Percentiles rank a stretch among this genome's conserved stretches.
Evolutionary conservation across 2,888 invertebrate species (phyloP).

Genomic region (Luffia ferchaultella): DNA sequence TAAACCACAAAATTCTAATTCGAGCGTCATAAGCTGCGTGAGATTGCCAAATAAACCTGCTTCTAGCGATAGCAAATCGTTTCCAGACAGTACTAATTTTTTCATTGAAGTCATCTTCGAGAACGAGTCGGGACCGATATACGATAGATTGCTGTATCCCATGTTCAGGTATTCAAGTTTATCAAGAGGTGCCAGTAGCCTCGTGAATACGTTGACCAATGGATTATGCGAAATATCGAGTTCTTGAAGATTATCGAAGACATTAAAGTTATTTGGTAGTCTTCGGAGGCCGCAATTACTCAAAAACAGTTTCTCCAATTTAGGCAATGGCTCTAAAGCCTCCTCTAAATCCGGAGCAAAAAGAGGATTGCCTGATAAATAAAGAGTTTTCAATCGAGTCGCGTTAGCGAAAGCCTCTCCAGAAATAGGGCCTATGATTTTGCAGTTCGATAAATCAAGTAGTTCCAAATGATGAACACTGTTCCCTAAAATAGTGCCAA

Average conservation of each 20-base stretch:
- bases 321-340: constrained; percentile 70
- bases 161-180: constrained; percentile 75
- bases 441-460: constrained; percentile 74
- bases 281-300: constrained; percentile 72
- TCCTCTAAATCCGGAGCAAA: constrained; percentile 73
- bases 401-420: constrained; percentile 75
- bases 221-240: constrained; percentile 77
- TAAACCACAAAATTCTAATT: constrained; percentile 74
- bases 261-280: constrained; percentile 72
- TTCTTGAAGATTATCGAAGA: constrained; percentile 71
- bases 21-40: constrained; percentile 71
- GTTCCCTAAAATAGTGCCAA: constrained; percentile 69
- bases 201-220: constrained; percentile 71
- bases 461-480: constrained; percentile 71
- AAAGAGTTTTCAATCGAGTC: constrained; percentile 69
- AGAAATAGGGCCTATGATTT: constrained; percentile 70
- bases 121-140: constrained; percentile 71
- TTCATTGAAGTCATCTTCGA: constrained; percentile 74
- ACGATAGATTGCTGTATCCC: constrained; percentile 75
- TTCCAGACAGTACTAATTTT: constrained; percentile 72
- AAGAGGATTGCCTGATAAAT: constrained; percentile 73
- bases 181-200: constrained; percentile 69
- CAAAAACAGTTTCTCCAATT: constrained; percentile 71
- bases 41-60: constrained; percentile 73
- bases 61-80: constrained; percentile 71